Percentiles rank a stretch among this genome's conserved stretches.
Evolutionary conservation across 2,888 invertebrate genomes (phyloP).

Genomic region (Macrophya annulata): DNA sequence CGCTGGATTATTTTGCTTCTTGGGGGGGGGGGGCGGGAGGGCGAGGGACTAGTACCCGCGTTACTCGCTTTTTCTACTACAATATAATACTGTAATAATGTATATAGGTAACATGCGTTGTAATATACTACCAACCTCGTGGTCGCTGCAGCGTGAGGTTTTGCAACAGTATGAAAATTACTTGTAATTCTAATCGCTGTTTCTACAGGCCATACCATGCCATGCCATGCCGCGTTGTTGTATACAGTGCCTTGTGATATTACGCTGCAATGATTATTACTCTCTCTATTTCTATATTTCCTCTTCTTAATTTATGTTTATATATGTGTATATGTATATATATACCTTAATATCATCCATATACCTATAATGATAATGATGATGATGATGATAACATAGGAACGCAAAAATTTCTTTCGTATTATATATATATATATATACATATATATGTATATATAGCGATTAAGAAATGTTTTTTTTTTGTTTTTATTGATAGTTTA

Average conservation of each 20-base stretch:
- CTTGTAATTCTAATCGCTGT: neutral
- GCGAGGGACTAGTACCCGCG: too few species aligned
- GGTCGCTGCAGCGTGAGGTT: neutral
- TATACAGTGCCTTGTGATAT: neutral
- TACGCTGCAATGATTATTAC: neutral
- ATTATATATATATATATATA: neutral
- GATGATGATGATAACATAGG: neutral
- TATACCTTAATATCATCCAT: neutral
- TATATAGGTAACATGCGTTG: neutral
- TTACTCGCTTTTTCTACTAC: neutral
- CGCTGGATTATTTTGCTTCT: neutral
- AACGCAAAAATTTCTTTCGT: constrained; percentile 10
- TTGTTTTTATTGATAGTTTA: neutral
- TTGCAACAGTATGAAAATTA: neutral
- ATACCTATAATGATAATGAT: neutral
- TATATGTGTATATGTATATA: neutral
- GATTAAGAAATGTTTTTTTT: neutral
- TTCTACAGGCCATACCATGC: neutral
- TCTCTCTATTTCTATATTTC: too few species aligned
- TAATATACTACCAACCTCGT: neutral
- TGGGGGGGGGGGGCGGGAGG: neutral
- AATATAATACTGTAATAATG: neutral
- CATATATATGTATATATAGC: neutral
- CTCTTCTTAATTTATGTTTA: neutral
- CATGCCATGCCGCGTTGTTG: too few species aligned